Evolutionary conservation across 2,113 vertebrate genomes (phyloP).

Genomic region (Pseudonaja textilis): DNA sequence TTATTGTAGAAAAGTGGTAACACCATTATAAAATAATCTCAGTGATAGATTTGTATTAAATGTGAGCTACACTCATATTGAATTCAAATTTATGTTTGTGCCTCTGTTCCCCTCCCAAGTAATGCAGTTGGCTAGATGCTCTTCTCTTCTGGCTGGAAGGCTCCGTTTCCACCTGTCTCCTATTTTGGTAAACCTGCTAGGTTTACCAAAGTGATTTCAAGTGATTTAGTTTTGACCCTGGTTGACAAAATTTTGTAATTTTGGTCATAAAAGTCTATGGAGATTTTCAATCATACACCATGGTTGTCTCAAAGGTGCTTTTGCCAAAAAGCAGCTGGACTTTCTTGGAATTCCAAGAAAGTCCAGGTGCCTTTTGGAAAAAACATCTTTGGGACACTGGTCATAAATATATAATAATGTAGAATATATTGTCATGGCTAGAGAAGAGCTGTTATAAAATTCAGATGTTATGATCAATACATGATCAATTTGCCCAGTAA

Average conservation of each 20-base stretch:
- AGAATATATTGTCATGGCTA: background rate
- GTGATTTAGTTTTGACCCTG: background rate
- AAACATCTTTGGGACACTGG: background rate
- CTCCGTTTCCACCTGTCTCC: background rate
- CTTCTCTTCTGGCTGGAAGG: background rate
- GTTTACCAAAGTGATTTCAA: background rate
- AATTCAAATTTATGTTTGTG: background rate
- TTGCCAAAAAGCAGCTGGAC: no score
- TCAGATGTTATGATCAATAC: background rate
- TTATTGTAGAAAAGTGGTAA: no score
- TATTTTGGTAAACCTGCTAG: background rate
- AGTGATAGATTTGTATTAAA: background rate
- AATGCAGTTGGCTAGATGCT: background rate
- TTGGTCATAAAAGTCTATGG: background rate
- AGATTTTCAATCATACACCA: no score
- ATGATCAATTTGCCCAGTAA: background rate
- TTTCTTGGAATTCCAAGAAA: background rate
- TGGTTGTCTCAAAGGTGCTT: no score
- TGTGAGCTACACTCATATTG: background rate
- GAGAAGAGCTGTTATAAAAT: background rate
- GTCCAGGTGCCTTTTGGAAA: background rate
- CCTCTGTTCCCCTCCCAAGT: background rate
- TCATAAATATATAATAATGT: background rate
- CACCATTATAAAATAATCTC: background rate
- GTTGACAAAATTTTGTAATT: background rate